A percentile compares a stretch with the other conserved stretches of the same genome.
These are phyloP conservation scores for Gambelia wislizenii DNA, from an alignment of 2,797 vertebrate species.

Conservation along the genomic window DNA sequence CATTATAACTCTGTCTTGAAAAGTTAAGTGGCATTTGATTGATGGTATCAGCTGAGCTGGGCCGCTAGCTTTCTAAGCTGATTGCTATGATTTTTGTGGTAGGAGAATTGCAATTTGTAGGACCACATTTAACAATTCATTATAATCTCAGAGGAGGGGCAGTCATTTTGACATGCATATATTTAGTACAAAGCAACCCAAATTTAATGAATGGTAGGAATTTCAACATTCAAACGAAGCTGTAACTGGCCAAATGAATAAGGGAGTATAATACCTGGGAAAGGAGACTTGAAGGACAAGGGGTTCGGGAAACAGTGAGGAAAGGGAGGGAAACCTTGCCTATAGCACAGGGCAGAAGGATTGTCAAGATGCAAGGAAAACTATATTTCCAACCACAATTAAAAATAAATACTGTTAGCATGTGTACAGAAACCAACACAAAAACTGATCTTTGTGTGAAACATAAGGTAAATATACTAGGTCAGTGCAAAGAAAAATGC, in stretches of 20 bases:
- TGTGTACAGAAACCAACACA: not conserved
- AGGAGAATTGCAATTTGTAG: constrained; percentile 15
- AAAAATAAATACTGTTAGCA: not conserved
- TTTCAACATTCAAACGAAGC: not conserved
- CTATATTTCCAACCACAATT: not conserved
- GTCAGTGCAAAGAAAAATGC: not conserved
- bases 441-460: not conserved
- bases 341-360: not conserved
- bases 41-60: constrained; percentile 42
- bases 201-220: not conserved
- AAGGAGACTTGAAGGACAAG: not conserved
- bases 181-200: constrained; percentile 14
- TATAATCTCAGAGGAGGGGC: constrained; percentile 20
- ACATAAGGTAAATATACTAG: not conserved
- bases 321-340: not conserved
- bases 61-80: constrained; percentile 15
- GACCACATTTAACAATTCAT: constrained; percentile 36
- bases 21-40: constrained; percentile 39
- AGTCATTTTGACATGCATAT: constrained; percentile 16
- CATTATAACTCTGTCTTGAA: constrained; percentile 30
- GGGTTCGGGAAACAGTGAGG: not conserved
- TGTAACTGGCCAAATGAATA: not conserved
- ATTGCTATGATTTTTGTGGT: constrained; percentile 32
- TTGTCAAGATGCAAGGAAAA: not conserved
- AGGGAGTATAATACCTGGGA: not conserved